phyloP scores from a whole-genome alignment of 2,888 invertebrate genomes.

The Aphidius colemani region DNA sequence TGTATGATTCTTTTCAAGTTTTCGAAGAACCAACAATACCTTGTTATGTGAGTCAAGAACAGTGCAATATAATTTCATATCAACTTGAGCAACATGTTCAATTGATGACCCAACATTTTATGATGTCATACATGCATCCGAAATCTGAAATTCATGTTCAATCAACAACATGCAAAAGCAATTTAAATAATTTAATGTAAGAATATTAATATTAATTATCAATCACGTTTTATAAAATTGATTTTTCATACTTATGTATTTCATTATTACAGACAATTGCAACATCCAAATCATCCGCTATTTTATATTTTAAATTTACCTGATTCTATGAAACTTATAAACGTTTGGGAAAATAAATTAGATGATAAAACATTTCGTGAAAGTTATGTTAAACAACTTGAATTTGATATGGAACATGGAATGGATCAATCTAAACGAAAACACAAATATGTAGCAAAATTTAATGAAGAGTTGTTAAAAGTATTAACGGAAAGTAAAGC shows the following conservation, averaged over 20 bases:
- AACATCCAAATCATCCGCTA: slow-evolving; percentile 58
- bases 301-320: slow-evolving; percentile 69
- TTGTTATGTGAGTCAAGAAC: no score
- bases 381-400: slow-evolving; percentile 58
- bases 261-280: no score
- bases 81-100: slow-evolving; percentile 86
- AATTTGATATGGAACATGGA: slow-evolving; percentile 59
- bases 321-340: slow-evolving; percentile 66
- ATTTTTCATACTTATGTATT: no score
- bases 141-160: slow-evolving; percentile 61
- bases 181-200: slow-evolving; percentile 62
- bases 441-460: slow-evolving; percentile 40
- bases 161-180: slow-evolving; percentile 63
- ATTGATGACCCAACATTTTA: slow-evolving; percentile 72
- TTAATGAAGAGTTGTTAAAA: slow-evolving; percentile 61
- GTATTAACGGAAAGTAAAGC: slow-evolving; percentile 65
- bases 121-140: slow-evolving; percentile 75
- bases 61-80: slow-evolving; percentile 65
- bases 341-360: slow-evolving; percentile 69
- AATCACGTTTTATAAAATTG: no score
- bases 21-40: slow-evolving; percentile 44
- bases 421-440: slow-evolving; percentile 44
- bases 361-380: slow-evolving; percentile 43
- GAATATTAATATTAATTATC: no score
- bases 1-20: slow-evolving; percentile 53